These are phyloP conservation scores for western clawed frog (Xenopus tropicalis) DNA, from an alignment of 2,113 vertebrate species.

Conservation along the genomic window DNA sequence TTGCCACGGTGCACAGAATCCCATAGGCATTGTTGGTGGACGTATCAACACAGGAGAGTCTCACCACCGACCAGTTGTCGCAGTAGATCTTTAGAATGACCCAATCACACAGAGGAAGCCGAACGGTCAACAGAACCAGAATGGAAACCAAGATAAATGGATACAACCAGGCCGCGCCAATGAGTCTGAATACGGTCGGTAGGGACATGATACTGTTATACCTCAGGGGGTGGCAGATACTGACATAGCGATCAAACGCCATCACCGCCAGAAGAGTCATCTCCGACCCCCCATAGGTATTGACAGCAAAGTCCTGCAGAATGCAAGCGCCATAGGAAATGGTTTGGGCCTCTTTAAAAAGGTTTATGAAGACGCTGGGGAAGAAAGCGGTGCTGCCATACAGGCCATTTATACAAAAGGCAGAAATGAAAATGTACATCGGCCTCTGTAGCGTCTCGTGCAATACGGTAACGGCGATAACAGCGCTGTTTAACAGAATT, in stretches of 20 bases:
- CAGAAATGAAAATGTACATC: constrained; percentile 14
- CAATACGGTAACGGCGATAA: neutral
- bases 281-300: neutral
- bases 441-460: constrained; percentile 9
- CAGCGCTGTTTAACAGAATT: neutral
- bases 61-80: constrained; percentile 49
- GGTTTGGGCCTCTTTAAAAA: neutral
- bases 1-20: constrained; percentile 12
- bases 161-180: constrained; percentile 41
- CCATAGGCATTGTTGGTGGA: constrained; percentile 44
- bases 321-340: constrained; percentile 13
- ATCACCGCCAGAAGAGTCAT: constrained; percentile 47
- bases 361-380: constrained; percentile 1
- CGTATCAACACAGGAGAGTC: constrained; percentile 46
- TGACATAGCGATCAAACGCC: constrained; percentile 46
- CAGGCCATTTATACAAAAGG: constrained; percentile 5
- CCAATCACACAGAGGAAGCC: constrained; percentile 48
- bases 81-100: constrained; percentile 32
- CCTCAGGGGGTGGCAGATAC: constrained; percentile 49
- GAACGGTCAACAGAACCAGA: constrained; percentile 39
- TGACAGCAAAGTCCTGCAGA: neutral
- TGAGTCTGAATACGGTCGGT: constrained; percentile 11
- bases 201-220: constrained; percentile 46
- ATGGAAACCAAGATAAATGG: constrained; percentile 42
- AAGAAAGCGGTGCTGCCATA: constrained; percentile 11